These are phyloP conservation scores for Meleagris gallopavo DNA, from an alignment of 2,113 vertebrate genomes.

Conservation along the genomic window DNA sequence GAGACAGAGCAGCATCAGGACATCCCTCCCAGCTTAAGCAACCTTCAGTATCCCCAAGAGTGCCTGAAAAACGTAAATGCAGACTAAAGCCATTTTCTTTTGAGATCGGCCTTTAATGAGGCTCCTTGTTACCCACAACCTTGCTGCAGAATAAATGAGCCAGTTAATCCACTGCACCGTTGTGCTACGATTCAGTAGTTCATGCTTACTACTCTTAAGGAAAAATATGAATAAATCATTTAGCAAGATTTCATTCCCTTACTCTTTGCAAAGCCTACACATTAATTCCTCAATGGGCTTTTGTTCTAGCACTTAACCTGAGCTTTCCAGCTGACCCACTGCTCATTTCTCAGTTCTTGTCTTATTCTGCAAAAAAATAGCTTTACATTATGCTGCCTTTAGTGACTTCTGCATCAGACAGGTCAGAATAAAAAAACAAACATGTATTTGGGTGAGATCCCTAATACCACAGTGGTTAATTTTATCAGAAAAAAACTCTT, in stretches of 20 bases:
- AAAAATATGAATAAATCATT: slow-evolving; percentile 6
- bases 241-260: slow-evolving; percentile 19
- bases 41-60: not conserved
- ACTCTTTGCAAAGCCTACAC: not conserved
- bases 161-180: not conserved
- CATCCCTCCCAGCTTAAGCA: not conserved
- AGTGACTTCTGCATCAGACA: not conserved
- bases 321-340: not conserved
- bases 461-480: not conserved
- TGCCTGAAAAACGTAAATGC: not conserved
- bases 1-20: not conserved
- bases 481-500: not conserved
- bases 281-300: slow-evolving; percentile 30
- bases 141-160: not conserved
- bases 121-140: not conserved
- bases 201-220: not conserved
- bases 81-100: not conserved
- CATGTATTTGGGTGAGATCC: not conserved
- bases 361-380: not conserved
- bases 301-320: slow-evolving; percentile 20
- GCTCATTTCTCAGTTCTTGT: not conserved
- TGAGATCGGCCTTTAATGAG: not conserved
- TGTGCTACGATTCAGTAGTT: not conserved
- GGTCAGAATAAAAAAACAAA: not conserved
- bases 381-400: not conserved